Conservation (phyloP, 2,113 vertebrate species). For the Burhinus oedicnemus region DNA sequence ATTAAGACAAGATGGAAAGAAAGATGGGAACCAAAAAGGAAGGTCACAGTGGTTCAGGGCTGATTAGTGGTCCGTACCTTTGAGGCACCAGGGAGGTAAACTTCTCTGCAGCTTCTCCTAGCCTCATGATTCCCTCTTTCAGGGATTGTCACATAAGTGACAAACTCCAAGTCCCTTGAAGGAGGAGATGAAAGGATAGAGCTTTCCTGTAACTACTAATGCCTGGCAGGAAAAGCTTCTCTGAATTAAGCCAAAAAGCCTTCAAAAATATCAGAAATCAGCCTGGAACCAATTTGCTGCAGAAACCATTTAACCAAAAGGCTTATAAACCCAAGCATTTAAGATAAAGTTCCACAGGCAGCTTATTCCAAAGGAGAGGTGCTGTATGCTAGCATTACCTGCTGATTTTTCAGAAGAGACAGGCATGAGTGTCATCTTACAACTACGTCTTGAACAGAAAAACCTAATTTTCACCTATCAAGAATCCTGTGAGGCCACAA, state of each 20-base stretch:
- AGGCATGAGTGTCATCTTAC: background rate
- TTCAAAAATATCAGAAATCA: background rate
- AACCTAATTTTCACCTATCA: background rate
- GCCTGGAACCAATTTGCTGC: background rate
- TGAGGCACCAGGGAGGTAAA: background rate
- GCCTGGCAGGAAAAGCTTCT: background rate
- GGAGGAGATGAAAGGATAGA: background rate
- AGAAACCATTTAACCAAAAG: background rate
- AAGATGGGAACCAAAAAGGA: background rate
- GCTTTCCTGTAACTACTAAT: background rate
- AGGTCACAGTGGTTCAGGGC: background rate
- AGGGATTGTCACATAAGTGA: background rate
- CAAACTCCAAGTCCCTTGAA: background rate
- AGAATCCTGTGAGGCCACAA: background rate
- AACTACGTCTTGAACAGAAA: background rate
- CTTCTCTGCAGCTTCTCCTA: background rate
- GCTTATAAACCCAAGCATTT: background rate
- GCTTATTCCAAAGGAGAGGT: background rate
- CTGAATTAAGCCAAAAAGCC: background rate
- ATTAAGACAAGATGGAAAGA: background rate
- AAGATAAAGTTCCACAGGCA: background rate
- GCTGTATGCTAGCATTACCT: fast-evolving
- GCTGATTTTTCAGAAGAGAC: background rate
- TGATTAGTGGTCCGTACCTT: background rate
- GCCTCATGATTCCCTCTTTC: background rate